Evolutionary conservation across 2,888 invertebrate genomes (phyloP).

Genomic region (Dryocosmus kuriphilus): DNA sequence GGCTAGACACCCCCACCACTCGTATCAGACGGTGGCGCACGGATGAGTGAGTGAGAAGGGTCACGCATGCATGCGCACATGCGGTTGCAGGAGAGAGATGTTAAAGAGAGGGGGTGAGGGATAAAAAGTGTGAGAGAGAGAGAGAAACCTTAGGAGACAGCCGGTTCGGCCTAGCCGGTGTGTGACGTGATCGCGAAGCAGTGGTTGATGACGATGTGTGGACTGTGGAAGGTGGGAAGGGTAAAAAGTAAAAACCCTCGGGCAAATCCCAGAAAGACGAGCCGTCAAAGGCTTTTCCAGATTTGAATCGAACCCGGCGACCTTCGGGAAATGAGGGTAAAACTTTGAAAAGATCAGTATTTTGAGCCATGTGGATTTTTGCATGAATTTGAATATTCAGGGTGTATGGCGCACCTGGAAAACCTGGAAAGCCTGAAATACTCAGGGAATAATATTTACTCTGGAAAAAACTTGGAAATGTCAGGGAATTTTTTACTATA

Average conservation of each 20-base stretch:
- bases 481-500: no score
- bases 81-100: constrained; percentile 31
- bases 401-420: no score
- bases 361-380: no score
- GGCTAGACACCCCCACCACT: constrained; percentile 53
- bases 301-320: background rate
- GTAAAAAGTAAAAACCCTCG: background rate
- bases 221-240: background rate
- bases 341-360: no score
- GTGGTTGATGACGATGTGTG: constrained; percentile 34
- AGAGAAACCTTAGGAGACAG: constrained; percentile 13
- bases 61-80: constrained; percentile 39
- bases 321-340: background rate
- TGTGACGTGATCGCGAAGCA: constrained; percentile 35
- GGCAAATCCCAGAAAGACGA: background rate
- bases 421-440: no score
- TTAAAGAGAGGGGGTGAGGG: constrained; percentile 20
- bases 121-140: constrained; percentile 4
- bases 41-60: constrained; percentile 43
- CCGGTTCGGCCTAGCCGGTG: constrained; percentile 37
- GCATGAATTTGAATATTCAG: no score
- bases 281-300: background rate
- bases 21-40: constrained; percentile 51
- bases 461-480: no score
- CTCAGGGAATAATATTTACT: no score